Evolutionary conservation across 2,888 invertebrate species (phyloP), one percentile per base, ranked within the genome.

Genomic region (Agrotis clavis): DNA sequence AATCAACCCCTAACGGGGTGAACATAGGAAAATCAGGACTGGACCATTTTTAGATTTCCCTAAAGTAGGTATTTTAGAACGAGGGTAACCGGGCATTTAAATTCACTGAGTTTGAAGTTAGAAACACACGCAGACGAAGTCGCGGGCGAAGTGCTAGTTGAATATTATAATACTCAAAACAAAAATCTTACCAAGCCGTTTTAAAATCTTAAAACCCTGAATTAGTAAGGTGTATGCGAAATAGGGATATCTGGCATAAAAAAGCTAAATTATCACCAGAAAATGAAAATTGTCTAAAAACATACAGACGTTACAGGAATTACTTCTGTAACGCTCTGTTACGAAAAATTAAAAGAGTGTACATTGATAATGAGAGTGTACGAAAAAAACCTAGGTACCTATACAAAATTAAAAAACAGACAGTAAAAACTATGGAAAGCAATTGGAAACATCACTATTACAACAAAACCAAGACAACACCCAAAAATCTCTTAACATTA

Each of bases 261-360:
- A 51, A 63, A 51, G 30, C 63, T n/a, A 63, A 63, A 30, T 3
- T 21, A 16, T 48, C 47, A 2, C 63, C 63, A 1, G n/a, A 51
- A 50, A 51, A 63, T 35, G 63, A 35, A 63, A 63, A 18, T 7
- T n/a, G 19, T 21, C 9, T 19, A 6, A 35, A 30, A 25, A 63
- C 35, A n/a, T 63, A 51, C 30, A 51, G 19, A 35, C 25, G 48
- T 11, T 63, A 63, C 16, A 63, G 63, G 18, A 48, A 63, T n/a
- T n/a, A n/a, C 7, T 63, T 63, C 13, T 63, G 63, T 30, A 51
- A 35, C 25, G n/a, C 18, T n/a, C 30, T 63, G 14, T 50, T 63
- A 50, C 14, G 19, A 51, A 63, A 51, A n/a, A n/a, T n/a, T n/a
- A n/a, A n/a, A n/a, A n/a, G n/a, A n/a, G n/a, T n/a, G n/a, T n/a